phyloP scores from a whole-genome alignment of 2,797 vertebrate genomes.

The Girardinus metallicus region DNA sequence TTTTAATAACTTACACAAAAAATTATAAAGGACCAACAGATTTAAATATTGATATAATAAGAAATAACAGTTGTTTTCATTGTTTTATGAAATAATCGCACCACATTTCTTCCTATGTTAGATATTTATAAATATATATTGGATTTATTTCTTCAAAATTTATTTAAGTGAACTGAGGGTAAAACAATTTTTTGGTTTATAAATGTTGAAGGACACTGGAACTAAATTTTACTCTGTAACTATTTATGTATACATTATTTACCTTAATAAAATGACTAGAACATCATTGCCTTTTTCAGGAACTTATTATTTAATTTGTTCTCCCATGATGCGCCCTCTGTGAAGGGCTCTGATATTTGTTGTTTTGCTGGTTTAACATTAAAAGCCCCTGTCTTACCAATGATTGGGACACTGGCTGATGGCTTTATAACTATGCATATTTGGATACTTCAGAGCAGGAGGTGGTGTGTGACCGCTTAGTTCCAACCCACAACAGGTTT shows the following conservation, averaged over 20 bases:
- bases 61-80: no score
- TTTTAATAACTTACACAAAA: neutral
- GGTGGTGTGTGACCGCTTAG: no score
- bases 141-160: neutral
- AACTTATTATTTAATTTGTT: neutral
- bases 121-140: neutral
- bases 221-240: neutral
- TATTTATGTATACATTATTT: neutral
- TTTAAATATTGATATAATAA: no score
- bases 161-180: neutral
- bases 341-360: neutral
- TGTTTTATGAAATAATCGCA: no score
- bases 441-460: no score
- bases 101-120: no score
- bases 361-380: neutral
- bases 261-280: neutral
- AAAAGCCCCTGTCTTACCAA: neutral
- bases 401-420: slow-evolving; percentile 1
- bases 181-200: neutral
- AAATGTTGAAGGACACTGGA: neutral
- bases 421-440: neutral
- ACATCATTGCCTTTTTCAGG: neutral
- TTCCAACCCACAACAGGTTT: no score
- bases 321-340: neutral
- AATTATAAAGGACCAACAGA: no score